These are phyloP conservation scores for Hybognathus amarus DNA, from an alignment of 2,797 vertebrate species.

Conservation along the genomic window DNA sequence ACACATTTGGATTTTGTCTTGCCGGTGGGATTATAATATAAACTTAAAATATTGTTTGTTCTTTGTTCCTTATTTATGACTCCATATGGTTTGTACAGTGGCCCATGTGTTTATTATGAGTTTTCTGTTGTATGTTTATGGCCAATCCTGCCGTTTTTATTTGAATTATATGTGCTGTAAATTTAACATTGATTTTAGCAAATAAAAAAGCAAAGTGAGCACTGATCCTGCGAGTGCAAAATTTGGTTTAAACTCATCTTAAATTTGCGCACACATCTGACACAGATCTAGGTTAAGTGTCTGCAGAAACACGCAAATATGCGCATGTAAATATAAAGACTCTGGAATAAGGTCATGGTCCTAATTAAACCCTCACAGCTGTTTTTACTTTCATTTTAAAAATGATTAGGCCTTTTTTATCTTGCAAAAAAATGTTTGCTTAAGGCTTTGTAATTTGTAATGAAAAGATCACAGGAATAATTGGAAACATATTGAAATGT, in stretches of 20 bases:
- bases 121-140: constrained; percentile 8
- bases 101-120: background rate
- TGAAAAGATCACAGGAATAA: constrained; percentile 80
- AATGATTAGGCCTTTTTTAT: constrained; percentile 84
- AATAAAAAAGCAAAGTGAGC: background rate
- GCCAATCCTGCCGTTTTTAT: constrained; percentile 12
- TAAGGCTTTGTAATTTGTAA: constrained; percentile 81
- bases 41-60: background rate
- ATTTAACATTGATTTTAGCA: constrained; percentile 1
- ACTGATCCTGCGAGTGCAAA: constrained; percentile 1
- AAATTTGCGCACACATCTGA: constrained; percentile 62
- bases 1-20: background rate
- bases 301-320: constrained; percentile 57
- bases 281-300: constrained; percentile 41
- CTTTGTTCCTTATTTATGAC: background rate
- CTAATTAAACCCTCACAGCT: constrained; percentile 82
- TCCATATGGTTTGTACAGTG: background rate
- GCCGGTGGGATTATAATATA: background rate
- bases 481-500: constrained; percentile 77
- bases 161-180: constrained; percentile 5
- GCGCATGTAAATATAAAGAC: constrained; percentile 50
- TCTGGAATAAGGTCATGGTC: constrained; percentile 77
- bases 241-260: constrained; percentile 51
- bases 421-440: constrained; percentile 81
- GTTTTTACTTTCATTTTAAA: constrained; percentile 84